These are phyloP conservation scores for Isoperla grammatica DNA, from an alignment of 2,888 invertebrate species.

Conservation along the genomic window DNA sequence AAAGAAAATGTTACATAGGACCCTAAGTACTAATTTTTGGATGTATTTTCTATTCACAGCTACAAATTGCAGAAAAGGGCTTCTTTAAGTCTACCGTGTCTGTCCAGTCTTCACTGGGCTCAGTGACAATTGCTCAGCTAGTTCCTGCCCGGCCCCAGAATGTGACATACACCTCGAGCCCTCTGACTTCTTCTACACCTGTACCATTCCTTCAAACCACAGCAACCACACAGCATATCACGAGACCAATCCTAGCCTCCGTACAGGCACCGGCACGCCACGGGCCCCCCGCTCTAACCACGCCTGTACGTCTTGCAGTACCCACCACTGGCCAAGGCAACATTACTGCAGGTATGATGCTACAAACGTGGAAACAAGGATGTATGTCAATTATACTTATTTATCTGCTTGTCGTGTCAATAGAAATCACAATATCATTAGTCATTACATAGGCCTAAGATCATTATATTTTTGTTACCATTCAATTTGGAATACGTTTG, in stretches of 20 bases:
- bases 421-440: no score
- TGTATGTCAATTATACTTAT: no score
- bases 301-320: slow-evolving; percentile 10
- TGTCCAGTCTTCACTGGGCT: slow-evolving; percentile 18
- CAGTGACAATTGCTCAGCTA: slow-evolving; percentile 28
- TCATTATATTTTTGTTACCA: no score
- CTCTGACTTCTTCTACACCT: background rate
- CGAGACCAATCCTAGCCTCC: slow-evolving; percentile 15
- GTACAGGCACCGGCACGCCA: slow-evolving; percentile 8
- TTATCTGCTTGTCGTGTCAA: no score
- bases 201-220: slow-evolving; percentile 14
- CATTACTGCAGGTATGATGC: slow-evolving; percentile 14
- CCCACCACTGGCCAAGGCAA: slow-evolving; percentile 8
- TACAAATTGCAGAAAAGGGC: slow-evolving; percentile 25
- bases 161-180: slow-evolving; percentile 20
- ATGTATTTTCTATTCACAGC: slow-evolving; percentile 3
- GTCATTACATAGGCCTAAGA: no score
- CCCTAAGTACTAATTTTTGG: background rate
- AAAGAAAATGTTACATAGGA: background rate
- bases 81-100: slow-evolving; percentile 27
- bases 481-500: no score
- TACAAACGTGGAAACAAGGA: background rate
- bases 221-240: slow-evolving; percentile 14
- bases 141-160: slow-evolving; percentile 24
- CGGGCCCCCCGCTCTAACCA: background rate